A percentile compares a stretch with the other conserved stretches of the same genome.
These are phyloP conservation scores for Arctocebus calabarensis DNA, from an alignment of 2,797 vertebrate species.

Conservation along the genomic window DNA sequence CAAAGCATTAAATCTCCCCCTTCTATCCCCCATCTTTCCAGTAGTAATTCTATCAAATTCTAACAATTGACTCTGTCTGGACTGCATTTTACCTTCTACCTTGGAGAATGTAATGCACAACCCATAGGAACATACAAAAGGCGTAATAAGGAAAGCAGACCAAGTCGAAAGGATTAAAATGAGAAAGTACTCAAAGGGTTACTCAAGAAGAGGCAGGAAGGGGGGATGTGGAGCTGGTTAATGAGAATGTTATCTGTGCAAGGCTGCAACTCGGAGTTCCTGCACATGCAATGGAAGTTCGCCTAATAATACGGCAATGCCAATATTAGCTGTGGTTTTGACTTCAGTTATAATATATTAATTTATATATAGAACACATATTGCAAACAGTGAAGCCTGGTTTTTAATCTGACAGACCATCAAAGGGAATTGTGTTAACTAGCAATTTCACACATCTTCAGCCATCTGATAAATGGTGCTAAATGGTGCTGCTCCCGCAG, in stretches of 20 bases:
- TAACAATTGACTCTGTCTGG: slow-evolving; percentile 34
- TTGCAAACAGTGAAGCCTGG: slow-evolving; percentile 65
- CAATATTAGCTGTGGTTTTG: slow-evolving; percentile 71
- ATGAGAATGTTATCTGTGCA: not conserved
- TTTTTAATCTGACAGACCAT: slow-evolving; percentile 69
- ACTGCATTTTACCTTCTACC: slow-evolving; percentile 54
- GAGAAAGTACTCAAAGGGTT: not conserved
- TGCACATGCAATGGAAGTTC: not conserved
- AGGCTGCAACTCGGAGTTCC: not conserved
- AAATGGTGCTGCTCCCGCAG: slow-evolving; percentile 39
- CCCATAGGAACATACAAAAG: not conserved
- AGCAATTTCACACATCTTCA: slow-evolving; percentile 74
- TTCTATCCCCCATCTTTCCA: not conserved
- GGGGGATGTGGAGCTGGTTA: not conserved
- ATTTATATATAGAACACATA: slow-evolving; percentile 66
- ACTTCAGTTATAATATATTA: slow-evolving; percentile 66
- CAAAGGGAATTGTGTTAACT: slow-evolving; percentile 71
- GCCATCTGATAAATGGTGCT: slow-evolving; percentile 68
- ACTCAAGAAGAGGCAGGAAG: not conserved
- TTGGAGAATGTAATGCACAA: slow-evolving; percentile 24
- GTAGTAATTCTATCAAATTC: slow-evolving; percentile 55
- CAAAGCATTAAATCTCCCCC: slow-evolving; percentile 48
- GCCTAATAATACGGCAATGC: slow-evolving; percentile 48
- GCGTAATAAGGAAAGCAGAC: not conserved
- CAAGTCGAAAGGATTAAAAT: not conserved